Conservation (phyloP, 2,888 invertebrate genomes). For the Syritta pipiens region DNA sequence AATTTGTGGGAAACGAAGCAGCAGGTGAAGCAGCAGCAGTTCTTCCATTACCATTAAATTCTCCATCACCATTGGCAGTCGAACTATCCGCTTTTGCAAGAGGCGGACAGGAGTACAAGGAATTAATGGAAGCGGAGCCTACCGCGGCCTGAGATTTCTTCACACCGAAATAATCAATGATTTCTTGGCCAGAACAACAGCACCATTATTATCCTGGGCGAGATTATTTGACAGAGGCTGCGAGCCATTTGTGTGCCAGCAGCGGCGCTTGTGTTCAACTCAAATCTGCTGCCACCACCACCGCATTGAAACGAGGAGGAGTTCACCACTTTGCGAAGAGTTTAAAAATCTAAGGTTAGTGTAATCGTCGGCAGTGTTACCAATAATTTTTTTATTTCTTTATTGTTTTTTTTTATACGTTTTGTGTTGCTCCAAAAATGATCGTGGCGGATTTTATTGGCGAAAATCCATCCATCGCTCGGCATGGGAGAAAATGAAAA, state of each 20-base stretch:
- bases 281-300: slow-evolving; percentile 12
- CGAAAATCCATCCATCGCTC: too few relatives aligned
- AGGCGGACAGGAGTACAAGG: slow-evolving; percentile 49
- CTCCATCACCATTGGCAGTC: slow-evolving; percentile 33
- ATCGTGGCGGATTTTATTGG: too few relatives aligned
- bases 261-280: slow-evolving; percentile 57
- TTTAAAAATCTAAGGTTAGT: slow-evolving; percentile 64
- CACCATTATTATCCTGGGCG: slow-evolving; percentile 35
- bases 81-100: slow-evolving; percentile 53
- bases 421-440: too few relatives aligned
- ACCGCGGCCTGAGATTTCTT: slow-evolving; percentile 52
- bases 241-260: slow-evolving; percentile 41
- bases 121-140: slow-evolving; percentile 57
- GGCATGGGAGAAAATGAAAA: neutral
- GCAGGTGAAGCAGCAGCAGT: slow-evolving; percentile 30
- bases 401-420: neutral
- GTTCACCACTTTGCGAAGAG: slow-evolving; percentile 30
- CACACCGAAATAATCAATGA: slow-evolving; percentile 36
- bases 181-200: slow-evolving; percentile 40
- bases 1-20: slow-evolving; percentile 30
- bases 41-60: slow-evolving; percentile 29
- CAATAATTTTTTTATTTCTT: slow-evolving; percentile 4
- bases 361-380: slow-evolving; percentile 33
- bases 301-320: slow-evolving; percentile 34
- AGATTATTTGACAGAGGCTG: slow-evolving; percentile 38